Evolutionary conservation across 2,113 vertebrate species (phyloP).

Genomic region (Gobio gobio): DNA sequence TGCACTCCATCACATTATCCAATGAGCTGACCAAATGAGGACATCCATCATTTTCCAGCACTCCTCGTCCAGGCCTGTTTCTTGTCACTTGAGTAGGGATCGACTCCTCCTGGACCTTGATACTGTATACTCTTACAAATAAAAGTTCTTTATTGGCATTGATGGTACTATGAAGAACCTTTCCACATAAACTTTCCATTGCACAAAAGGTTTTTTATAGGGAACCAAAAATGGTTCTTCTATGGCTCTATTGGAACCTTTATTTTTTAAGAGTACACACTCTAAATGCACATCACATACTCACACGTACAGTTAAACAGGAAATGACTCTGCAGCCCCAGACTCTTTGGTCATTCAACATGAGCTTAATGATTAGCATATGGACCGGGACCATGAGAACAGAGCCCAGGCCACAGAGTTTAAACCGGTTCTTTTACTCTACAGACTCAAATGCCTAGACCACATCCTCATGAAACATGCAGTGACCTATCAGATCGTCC

Average conservation of each 20-base stretch:
- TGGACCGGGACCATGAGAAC: slow-evolving; percentile 24
- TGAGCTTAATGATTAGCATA: slow-evolving; percentile 37
- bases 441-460: slow-evolving; percentile 1
- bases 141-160: no score
- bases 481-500: background rate
- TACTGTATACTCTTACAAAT: background rate
- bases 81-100: background rate
- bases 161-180: no score
- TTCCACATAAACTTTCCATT: background rate
- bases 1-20: background rate
- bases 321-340: slow-evolving; percentile 4
- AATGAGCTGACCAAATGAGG: background rate
- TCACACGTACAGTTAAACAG: slow-evolving; percentile 8
- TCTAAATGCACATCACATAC: background rate
- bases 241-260: no score
- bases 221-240: no score
- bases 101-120: background rate
- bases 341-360: background rate
- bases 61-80: background rate
- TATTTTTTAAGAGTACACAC: no score
- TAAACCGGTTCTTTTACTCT: background rate
- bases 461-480: background rate
- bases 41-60: background rate
- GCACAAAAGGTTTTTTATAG: no score
- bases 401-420: background rate